phyloP scores from a whole-genome alignment of 2,797 vertebrate genomes.

The Gephyroberyx darwinii region DNA sequence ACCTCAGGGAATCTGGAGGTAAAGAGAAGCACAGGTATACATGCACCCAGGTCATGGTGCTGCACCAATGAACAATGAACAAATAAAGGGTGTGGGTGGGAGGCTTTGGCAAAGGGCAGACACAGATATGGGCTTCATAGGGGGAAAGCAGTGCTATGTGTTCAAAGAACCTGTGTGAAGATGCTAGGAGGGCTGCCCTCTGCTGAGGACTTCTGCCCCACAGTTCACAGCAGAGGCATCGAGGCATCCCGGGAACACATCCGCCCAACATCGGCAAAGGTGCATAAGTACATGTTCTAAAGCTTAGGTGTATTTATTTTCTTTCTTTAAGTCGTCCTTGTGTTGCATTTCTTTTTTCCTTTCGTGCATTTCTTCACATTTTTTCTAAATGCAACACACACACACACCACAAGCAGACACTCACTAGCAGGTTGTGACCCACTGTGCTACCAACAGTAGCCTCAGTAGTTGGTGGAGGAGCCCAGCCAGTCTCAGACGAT shows the following conservation, averaged over 20 bases:
- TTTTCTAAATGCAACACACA: slow-evolving; percentile 34
- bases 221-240: slow-evolving; percentile 34
- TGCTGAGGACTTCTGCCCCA: slow-evolving; percentile 43
- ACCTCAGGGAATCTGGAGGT: slow-evolving; percentile 34
- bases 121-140: slow-evolving; percentile 28
- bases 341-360: slow-evolving; percentile 20
- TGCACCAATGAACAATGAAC: slow-evolving; percentile 56
- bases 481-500: slow-evolving; percentile 53
- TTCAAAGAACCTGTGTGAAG: slow-evolving; percentile 51
- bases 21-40: slow-evolving; percentile 56
- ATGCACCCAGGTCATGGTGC: slow-evolving; percentile 47
- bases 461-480: slow-evolving; percentile 59
- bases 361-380: slow-evolving; percentile 16
- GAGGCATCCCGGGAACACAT: slow-evolving; percentile 18
- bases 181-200: slow-evolving; percentile 54
- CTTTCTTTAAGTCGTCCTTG: slow-evolving; percentile 17
- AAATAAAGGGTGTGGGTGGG: slow-evolving; percentile 65
- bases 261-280: slow-evolving; percentile 24
- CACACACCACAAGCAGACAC: slow-evolving; percentile 18
- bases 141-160: slow-evolving; percentile 36
- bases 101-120: slow-evolving; percentile 50
- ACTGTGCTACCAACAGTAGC: slow-evolving; percentile 58
- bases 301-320: slow-evolving; percentile 11
- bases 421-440: slow-evolving; percentile 54
- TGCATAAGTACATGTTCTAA: slow-evolving; percentile 35